Conservation (phyloP, 1,140 invertebrate species). For the Aradophagus sp. region DNA sequence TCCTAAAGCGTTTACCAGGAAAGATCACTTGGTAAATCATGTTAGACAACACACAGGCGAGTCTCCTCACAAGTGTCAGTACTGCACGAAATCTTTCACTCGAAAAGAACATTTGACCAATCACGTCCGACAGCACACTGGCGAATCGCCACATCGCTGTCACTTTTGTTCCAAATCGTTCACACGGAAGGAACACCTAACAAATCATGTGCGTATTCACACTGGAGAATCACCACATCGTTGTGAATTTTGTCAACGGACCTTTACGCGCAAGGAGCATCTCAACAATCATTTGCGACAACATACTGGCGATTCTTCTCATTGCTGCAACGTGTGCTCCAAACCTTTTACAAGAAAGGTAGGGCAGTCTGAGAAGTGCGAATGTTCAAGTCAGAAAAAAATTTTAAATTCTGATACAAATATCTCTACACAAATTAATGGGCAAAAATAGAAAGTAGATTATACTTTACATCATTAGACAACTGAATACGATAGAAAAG, state of each 20-base stretch:
- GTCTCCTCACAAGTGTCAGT: conserved; percentile 79
- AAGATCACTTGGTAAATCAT: conserved; percentile 81
- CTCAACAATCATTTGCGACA: conserved; percentile 86
- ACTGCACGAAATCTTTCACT: conserved; percentile 86
- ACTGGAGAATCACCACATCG: conserved; percentile 86
- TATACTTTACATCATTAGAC: too few relatives aligned
- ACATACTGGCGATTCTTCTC: conserved; percentile 93
- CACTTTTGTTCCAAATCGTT: conserved; percentile 89
- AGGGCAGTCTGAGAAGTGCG: conserved; percentile 18
- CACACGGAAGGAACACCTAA: conserved; percentile 87
- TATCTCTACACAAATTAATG: too few relatives aligned
- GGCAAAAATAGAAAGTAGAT: too few relatives aligned
- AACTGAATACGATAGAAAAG: too few relatives aligned
- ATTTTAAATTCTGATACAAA: background rate
- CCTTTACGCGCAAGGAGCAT: conserved; percentile 88
- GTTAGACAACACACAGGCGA: conserved; percentile 84
- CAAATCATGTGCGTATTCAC: conserved; percentile 83
- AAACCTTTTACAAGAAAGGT: conserved; percentile 91
- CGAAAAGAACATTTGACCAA: conserved; percentile 93
- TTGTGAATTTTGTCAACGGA: conserved; percentile 88
- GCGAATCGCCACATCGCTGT: conserved; percentile 88
- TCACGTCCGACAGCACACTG: conserved; percentile 86
- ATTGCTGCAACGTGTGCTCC: conserved; percentile 89
- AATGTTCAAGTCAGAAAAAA: conserved; percentile 8
- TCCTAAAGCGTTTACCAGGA: conserved; percentile 80